Evolutionary conservation across 2,797 vertebrate species (phyloP).

Genomic region (Chelmon rostratus): DNA sequence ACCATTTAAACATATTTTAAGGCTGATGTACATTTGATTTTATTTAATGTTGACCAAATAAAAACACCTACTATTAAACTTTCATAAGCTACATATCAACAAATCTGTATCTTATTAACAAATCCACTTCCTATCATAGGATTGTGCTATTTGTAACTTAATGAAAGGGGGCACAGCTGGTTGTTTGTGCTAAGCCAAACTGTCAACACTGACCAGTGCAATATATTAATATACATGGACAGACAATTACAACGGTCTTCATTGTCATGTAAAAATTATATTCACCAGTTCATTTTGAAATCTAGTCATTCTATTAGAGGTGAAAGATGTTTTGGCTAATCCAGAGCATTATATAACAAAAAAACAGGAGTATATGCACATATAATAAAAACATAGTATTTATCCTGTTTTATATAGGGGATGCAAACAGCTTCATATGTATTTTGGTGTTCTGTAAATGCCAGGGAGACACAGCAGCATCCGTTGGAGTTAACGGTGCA

Average conservation of each 20-base stretch:
- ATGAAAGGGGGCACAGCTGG: conserved; percentile 34
- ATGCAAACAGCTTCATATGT: conserved; percentile 85
- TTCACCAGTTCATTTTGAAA: conserved; percentile 1
- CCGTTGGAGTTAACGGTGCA: conserved; percentile 98
- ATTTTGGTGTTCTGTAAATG: conserved; percentile 96
- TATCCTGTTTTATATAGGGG: conserved; percentile 74
- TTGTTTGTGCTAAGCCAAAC: conserved; percentile 27
- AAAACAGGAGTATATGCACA: conserved; percentile 31
- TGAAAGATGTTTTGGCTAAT: conserved; percentile 35
- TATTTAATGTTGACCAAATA: background rate
- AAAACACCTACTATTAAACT: conserved; percentile 1
- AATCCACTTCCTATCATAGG: conserved; percentile 30
- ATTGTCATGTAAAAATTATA: conserved; percentile 32
- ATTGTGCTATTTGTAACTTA: conserved; percentile 52
- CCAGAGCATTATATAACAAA: conserved; percentile 46
- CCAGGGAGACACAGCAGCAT: conserved; percentile 93
- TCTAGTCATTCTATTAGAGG: conserved; percentile 8
- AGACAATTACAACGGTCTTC: conserved; percentile 22
- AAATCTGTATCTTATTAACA: conserved; percentile 22
- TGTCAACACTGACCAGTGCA: conserved; percentile 9
- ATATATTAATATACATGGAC: conserved; percentile 27
- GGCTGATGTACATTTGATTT: background rate
- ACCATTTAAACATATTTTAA: conserved; percentile 18
- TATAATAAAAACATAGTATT: conserved; percentile 52
- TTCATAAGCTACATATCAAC: background rate